Evolutionary conservation across 1,140 invertebrate species (phyloP).

Genomic region (Drosophila sp.): DNA sequence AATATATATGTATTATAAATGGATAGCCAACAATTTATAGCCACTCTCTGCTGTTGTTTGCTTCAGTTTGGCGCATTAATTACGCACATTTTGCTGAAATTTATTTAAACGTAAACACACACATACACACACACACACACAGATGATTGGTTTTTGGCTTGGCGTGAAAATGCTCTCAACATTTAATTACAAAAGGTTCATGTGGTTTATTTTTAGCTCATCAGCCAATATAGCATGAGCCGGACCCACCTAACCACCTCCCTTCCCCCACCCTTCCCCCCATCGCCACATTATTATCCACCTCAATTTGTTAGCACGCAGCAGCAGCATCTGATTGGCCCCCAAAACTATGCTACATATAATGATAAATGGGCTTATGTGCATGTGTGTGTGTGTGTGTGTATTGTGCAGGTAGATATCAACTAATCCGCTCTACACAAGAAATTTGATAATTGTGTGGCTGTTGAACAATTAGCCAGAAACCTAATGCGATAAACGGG

Average conservation of each 20-base stretch:
- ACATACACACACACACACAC: constrained; percentile 18
- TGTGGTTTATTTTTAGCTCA: constrained; percentile 53
- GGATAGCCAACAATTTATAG: constrained; percentile 57
- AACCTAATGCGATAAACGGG: constrained; percentile 44
- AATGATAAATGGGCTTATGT: neutral
- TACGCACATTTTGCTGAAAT: constrained; percentile 72
- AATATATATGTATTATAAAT: constrained; percentile 23
- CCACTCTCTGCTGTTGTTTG: constrained; percentile 11
- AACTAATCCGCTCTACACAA: constrained; percentile 18
- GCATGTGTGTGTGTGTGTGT: constrained; percentile 28
- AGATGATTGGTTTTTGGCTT: constrained; percentile 33
- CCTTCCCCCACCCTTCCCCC: too few relatives aligned
- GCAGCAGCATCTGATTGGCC: constrained; percentile 31
- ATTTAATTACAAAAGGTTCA: constrained; percentile 71
- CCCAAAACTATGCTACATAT: constrained; percentile 19
- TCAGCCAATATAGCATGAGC: neutral
- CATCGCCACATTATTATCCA: constrained; percentile 5
- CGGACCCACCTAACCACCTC: too few relatives aligned
- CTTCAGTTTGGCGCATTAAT: constrained; percentile 63
- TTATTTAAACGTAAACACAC: constrained; percentile 59
- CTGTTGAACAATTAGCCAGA: constrained; percentile 42
- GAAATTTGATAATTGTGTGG: constrained; percentile 12
- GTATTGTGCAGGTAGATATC: constrained; percentile 2
- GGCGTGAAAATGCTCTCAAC: constrained; percentile 56
- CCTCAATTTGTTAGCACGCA: constrained; percentile 56